phyloP scores from a whole-genome alignment of 2,888 invertebrate species.

The Crematogaster levior region DNA sequence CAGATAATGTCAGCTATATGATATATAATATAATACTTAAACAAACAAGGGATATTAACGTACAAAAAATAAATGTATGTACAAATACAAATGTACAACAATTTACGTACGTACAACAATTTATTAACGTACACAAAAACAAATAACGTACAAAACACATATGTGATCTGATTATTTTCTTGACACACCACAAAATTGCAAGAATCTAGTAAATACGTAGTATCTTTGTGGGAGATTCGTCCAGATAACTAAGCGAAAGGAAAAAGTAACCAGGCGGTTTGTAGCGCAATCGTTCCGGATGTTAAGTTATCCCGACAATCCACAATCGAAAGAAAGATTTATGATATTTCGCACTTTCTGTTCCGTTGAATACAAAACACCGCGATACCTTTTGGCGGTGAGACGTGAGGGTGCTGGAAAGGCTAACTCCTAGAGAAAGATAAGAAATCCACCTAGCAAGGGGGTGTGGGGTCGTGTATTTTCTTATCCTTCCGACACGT shows the following conservation, averaged over 20 bases:
- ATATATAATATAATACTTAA: too few relatives aligned
- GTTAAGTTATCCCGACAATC: slow-evolving; percentile 52
- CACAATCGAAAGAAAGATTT: slow-evolving; percentile 57
- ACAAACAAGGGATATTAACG: neutral
- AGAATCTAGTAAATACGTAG: neutral
- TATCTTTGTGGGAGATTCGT: neutral
- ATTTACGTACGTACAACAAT: too few relatives aligned
- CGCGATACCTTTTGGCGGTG: slow-evolving; percentile 52
- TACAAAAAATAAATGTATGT: too few relatives aligned
- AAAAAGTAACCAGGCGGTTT: slow-evolving; percentile 40
- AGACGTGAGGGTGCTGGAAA: slow-evolving; percentile 38
- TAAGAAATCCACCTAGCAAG: slow-evolving; percentile 27
- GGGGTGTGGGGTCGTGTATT: slow-evolving; percentile 30
- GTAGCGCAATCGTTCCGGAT: slow-evolving; percentile 25
- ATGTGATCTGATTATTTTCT: neutral
- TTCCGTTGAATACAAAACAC: slow-evolving; percentile 57
- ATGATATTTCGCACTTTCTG: slow-evolving; percentile 51
- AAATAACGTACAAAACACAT: neutral
- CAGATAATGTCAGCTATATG: neutral
- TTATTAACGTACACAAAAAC: too few relatives aligned
- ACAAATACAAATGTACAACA: too few relatives aligned
- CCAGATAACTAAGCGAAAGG: slow-evolving; percentile 25
- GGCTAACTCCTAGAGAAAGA: slow-evolving; percentile 35
- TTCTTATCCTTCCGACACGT: slow-evolving; percentile 43
- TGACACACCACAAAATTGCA: neutral